phyloP scores from a whole-genome alignment of 2,888 invertebrate species.

The Elysia crispata region DNA sequence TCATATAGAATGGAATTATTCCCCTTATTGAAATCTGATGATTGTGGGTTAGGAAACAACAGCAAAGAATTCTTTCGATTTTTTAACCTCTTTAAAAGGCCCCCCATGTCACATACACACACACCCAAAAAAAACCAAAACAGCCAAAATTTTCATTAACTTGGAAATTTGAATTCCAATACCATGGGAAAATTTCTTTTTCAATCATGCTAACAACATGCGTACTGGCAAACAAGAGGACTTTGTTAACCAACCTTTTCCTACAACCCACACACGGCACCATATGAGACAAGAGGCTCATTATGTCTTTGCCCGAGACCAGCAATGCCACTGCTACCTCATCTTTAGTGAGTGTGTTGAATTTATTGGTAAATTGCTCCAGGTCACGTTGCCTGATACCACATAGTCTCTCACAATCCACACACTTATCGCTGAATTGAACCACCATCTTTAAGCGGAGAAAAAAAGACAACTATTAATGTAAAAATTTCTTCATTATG shows the following conservation, averaged over 20 bases:
- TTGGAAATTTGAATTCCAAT: not conserved
- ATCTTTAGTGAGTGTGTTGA: constrained; percentile 85
- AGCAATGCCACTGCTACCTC: constrained; percentile 89
- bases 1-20: no score
- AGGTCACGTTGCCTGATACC: constrained; percentile 84
- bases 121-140: no score
- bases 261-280: constrained; percentile 97
- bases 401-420: constrained; percentile 85
- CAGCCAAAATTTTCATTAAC: no score
- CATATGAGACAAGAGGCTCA: constrained; percentile 90
- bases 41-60: no score
- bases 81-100: no score
- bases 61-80: no score
- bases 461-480: not conserved
- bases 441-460: constrained; percentile 87
- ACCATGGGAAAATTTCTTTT: not conserved
- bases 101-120: no score
- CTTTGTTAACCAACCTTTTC: constrained; percentile 83
- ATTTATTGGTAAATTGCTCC: constrained; percentile 91
- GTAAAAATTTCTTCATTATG: not conserved
- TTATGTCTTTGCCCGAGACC: constrained; percentile 89
- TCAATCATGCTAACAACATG: not conserved
- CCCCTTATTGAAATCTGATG: no score
- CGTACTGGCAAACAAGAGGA: not conserved
- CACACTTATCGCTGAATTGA: constrained; percentile 91